phyloP scores from a whole-genome alignment of 2,888 invertebrate species.

The Nebria brevicollis region DNA sequence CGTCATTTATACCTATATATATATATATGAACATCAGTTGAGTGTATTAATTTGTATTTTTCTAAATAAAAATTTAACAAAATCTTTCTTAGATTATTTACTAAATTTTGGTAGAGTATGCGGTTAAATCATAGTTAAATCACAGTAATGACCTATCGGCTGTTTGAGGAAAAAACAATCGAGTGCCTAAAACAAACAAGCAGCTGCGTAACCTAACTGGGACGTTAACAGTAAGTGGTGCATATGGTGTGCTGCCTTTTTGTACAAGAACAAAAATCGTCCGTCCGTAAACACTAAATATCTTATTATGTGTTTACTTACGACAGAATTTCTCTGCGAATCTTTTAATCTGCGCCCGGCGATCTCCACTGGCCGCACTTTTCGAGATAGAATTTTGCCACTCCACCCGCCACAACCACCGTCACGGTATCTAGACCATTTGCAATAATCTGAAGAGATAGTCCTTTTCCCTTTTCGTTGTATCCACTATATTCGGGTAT shows the following conservation, averaged over 20 bases:
- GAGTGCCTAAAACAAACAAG: not conserved
- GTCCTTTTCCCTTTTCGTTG: conserved; percentile 16
- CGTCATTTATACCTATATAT: too few relatives aligned
- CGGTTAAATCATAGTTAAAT: not conserved
- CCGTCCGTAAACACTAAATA: conserved; percentile 55
- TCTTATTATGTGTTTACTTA: conserved; percentile 56
- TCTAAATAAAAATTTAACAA: too few relatives aligned
- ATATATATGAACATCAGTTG: too few relatives aligned
- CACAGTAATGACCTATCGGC: not conserved
- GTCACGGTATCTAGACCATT: not conserved
- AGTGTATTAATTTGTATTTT: too few relatives aligned
- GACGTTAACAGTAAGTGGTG: not conserved
- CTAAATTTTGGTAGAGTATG: too few relatives aligned
- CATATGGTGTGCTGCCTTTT: not conserved
- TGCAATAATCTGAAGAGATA: conserved; percentile 21
- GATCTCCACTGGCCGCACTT: conserved; percentile 59
- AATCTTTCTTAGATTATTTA: too few relatives aligned
- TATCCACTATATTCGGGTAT: conserved; percentile 3
- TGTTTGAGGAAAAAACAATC: not conserved
- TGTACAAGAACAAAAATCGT: conserved; percentile 18
- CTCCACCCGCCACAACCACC: not conserved
- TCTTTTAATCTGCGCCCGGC: conserved; percentile 56
- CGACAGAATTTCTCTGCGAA: conserved; percentile 54
- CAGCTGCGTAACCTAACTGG: conserved; percentile 2
- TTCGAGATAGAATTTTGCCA: conserved; percentile 54